Percentiles rank a stretch among this genome's conserved stretches.
Conservation (phyloP, 92 coral and sea anemone genomes). For the Zoanthus gigantus region DNA sequence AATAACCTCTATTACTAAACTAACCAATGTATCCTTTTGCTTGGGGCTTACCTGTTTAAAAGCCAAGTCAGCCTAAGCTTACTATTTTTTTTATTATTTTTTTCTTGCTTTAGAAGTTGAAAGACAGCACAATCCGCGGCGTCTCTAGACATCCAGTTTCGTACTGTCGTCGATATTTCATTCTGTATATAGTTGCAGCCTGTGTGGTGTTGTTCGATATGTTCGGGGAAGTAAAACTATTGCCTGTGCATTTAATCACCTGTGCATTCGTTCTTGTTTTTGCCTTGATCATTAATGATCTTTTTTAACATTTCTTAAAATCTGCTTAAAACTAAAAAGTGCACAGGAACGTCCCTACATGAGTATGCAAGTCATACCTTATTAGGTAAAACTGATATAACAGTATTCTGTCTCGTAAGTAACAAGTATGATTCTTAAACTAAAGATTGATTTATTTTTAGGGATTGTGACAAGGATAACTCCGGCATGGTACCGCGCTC, state of each 20-base stretch:
- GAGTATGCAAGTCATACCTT: no score
- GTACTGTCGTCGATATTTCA: not conserved
- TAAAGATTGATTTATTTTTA: not conserved
- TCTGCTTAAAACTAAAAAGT: not conserved
- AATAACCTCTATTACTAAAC: not conserved
- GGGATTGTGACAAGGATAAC: slow-evolving; percentile 22
- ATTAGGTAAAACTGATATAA: no score
- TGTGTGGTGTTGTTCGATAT: not conserved
- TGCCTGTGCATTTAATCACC: not conserved
- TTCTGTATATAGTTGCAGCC: not conserved
- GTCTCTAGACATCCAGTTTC: not conserved
- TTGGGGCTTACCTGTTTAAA: no score
- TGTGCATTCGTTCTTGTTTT: not conserved
- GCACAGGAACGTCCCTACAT: no score
- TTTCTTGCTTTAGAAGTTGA: not conserved
- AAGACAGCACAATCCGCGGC: not conserved
- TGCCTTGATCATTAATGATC: not conserved
- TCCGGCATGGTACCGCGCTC: slow-evolving; percentile 30
- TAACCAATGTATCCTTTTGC: not conserved
- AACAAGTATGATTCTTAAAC: no score
- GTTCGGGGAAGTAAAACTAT: not conserved
- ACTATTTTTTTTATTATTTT: no score
- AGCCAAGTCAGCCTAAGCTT: no score
- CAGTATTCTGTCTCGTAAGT: no score
- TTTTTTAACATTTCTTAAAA: no score